These are phyloP conservation scores for Hydropsyche tenuis DNA, from an alignment of 1,140 invertebrate genomes.

Conservation along the genomic window DNA sequence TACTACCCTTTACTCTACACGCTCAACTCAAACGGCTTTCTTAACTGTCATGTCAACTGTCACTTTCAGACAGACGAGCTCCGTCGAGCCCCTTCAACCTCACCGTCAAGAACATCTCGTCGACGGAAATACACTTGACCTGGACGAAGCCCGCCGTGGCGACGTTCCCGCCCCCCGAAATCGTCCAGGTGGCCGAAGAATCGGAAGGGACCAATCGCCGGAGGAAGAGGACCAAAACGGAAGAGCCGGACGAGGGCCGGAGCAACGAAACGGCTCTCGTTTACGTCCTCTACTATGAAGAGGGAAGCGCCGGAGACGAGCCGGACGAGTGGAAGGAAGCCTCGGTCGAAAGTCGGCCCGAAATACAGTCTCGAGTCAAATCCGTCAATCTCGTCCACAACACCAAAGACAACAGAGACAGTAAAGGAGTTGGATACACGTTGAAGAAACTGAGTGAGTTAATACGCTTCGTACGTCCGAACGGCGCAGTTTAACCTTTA, in stretches of 20 bases:
- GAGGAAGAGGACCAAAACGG: constrained; percentile 19
- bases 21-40: too few species aligned
- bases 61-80: constrained; percentile 60
- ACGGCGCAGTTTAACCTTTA: not conserved
- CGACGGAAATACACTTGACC: constrained; percentile 77
- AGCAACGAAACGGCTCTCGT: constrained; percentile 47
- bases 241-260: not conserved
- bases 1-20: too few species aligned
- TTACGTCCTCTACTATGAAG: constrained; percentile 59
- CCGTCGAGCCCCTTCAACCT: constrained; percentile 84
- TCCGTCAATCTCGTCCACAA: constrained; percentile 34
- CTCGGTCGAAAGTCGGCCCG: not conserved
- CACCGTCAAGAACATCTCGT: constrained; percentile 74
- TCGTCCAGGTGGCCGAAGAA: not conserved
- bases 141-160: constrained; percentile 70
- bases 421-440: constrained; percentile 43
- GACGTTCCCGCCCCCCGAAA: not conserved
- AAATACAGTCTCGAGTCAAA: constrained; percentile 12
- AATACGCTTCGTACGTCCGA: not conserved
- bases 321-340: constrained; percentile 23
- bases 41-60: too few species aligned
- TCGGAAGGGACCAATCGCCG: constrained; percentile 31
- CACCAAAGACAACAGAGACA: constrained; percentile 42
- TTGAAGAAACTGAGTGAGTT: constrained; percentile 39
- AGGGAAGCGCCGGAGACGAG: constrained; percentile 53